These are phyloP conservation scores for Meliscaeva auricollis DNA, from an alignment of 2,888 invertebrate species.

Conservation along the genomic window DNA sequence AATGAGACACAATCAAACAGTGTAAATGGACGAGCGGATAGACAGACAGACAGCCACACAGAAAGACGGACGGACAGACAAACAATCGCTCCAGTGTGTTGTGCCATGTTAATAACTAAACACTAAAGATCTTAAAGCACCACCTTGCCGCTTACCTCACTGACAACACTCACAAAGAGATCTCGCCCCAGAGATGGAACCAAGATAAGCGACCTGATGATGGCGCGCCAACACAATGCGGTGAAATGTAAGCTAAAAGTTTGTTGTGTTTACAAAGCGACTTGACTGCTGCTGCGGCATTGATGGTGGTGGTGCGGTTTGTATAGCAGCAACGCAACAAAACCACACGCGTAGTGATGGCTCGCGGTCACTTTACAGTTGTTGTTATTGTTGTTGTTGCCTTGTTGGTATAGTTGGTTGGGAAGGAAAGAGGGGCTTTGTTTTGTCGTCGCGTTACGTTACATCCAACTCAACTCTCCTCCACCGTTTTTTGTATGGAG, in stretches of 20 bases:
- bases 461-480: not conserved
- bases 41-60: conserved; percentile 43
- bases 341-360: conserved; percentile 49
- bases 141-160: conserved; percentile 20
- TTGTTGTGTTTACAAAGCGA: conserved; percentile 61
- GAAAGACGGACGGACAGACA: conserved; percentile 60
- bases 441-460: conserved; percentile 43
- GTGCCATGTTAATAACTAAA: conserved; percentile 69
- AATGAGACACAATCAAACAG: no score
- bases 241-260: conserved; percentile 71
- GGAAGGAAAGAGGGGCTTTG: not conserved
- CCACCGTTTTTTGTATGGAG: no score
- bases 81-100: conserved; percentile 54
- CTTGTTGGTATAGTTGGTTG: no score
- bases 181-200: conserved; percentile 51
- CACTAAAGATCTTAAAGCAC: conserved; percentile 37
- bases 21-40: conserved; percentile 19
- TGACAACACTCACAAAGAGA: conserved; percentile 21
- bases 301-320: not conserved
- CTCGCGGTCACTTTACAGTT: conserved; percentile 55
- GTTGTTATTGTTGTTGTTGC: no score
- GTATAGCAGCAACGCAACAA: conserved; percentile 5
- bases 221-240: conserved; percentile 67
- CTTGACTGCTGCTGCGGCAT: conserved; percentile 44
- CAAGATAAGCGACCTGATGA: conserved; percentile 69